Percentiles rank a stretch among this genome's conserved stretches.
Conservation (phyloP, 2,888 invertebrate genomes). For the Eupithecia insigniata region DNA sequence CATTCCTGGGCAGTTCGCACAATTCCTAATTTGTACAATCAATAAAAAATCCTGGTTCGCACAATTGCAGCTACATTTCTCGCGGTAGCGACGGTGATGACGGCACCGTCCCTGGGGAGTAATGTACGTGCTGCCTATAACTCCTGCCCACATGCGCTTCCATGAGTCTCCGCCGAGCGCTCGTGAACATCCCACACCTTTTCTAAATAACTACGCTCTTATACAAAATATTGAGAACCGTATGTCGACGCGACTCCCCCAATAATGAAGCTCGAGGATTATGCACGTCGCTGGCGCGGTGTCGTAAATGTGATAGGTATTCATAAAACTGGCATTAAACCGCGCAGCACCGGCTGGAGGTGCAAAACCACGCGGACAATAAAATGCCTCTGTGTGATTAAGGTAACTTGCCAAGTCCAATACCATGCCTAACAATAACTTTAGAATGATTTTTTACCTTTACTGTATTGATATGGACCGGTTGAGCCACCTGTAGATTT, state of each 20-base stretch:
- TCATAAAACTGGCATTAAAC: constrained; percentile 6
- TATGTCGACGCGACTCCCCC: background rate
- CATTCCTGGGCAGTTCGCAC: too few species aligned
- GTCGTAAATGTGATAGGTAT: background rate
- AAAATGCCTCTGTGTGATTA: background rate
- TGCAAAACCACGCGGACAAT: background rate
- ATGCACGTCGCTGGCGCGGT: background rate
- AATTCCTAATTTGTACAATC: too few species aligned
- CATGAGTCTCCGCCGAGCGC: background rate
- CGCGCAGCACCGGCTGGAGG: background rate
- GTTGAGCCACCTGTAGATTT: too few species aligned
- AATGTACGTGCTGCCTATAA: background rate
- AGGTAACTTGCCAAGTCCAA: background rate
- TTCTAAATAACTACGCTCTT: background rate
- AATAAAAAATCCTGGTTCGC: too few species aligned
- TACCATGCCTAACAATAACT: background rate
- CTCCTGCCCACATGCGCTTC: background rate
- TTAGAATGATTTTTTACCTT: background rate
- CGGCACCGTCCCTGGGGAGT: background rate
- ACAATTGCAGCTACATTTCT: background rate
- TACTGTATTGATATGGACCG: too few species aligned
- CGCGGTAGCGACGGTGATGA: background rate
- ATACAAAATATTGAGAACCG: background rate
- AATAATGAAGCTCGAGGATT: constrained; percentile 6
- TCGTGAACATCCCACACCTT: background rate